A percentile compares a stretch with the other conserved stretches of the same genome.
phyloP scores from a whole-genome alignment of 2,113 vertebrate genomes.

The Eudyptes chrysolophus region DNA sequence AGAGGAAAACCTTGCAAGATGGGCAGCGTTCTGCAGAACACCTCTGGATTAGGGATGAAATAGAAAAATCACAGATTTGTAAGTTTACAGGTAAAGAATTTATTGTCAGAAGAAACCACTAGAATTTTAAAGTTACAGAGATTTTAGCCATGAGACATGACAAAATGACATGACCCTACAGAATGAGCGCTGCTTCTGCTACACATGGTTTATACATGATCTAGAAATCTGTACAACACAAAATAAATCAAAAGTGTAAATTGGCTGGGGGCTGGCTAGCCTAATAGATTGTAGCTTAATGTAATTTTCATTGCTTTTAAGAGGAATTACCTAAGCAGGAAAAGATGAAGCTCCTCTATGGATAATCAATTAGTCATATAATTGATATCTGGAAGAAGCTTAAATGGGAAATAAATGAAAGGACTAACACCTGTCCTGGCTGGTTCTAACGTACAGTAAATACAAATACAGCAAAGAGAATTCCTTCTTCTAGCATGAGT shows the following conservation, averaged over 20 bases:
- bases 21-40: not conserved
- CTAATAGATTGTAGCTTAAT: not conserved
- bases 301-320: not conserved
- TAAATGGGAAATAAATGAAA: not conserved
- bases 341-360: not conserved
- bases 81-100: not conserved
- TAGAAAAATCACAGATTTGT: not conserved
- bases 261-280: not conserved
- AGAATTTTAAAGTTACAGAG: not conserved
- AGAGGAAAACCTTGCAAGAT: not conserved
- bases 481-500: not conserved
- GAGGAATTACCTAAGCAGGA: not conserved
- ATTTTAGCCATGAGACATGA: not conserved
- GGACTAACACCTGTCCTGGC: not conserved
- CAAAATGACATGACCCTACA: not conserved
- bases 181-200: not conserved
- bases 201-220: not conserved
- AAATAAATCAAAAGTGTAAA: not conserved
- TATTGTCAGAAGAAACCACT: not conserved
- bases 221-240: not conserved
- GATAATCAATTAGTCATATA: slow-evolving; percentile 13
- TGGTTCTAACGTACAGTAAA: not conserved
- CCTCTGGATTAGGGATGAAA: not conserved
- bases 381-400: not conserved
- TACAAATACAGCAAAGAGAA: not conserved